These are phyloP conservation scores for Nematostella vectensis DNA, from an alignment of 92 coral and sea anemone genomes.

Conservation along the genomic window DNA sequence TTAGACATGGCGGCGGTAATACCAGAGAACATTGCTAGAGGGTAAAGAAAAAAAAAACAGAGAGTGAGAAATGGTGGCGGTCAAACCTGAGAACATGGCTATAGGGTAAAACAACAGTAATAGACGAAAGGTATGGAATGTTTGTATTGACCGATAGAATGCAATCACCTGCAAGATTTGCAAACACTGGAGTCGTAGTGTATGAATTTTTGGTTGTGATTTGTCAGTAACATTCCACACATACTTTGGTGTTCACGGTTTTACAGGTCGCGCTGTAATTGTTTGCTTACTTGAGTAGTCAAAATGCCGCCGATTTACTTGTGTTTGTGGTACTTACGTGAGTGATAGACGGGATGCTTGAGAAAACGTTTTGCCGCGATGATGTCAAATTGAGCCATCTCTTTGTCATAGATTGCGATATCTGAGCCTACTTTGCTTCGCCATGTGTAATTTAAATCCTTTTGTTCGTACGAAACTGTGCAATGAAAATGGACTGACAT, in stretches of 20 bases:
- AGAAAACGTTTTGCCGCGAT: slow-evolving; percentile 52
- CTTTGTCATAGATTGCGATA: slow-evolving; percentile 76
- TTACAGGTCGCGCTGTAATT: too few species aligned
- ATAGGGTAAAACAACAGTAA: too few species aligned
- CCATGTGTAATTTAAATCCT: slow-evolving; percentile 73
- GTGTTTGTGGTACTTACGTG: slow-evolving; percentile 59
- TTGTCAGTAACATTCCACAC: too few species aligned
- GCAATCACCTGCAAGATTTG: too few species aligned
- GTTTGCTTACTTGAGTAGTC: too few species aligned
- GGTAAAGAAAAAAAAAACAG: background rate
- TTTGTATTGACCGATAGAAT: too few species aligned
- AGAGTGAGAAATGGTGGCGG: slow-evolving; percentile 46
- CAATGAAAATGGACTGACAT: background rate
- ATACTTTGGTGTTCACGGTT: too few species aligned
- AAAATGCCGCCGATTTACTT: too few species aligned
- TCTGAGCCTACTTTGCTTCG: slow-evolving; percentile 39
- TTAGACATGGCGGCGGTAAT: slow-evolving; percentile 59
- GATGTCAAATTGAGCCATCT: slow-evolving; percentile 97
- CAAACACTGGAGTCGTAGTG: too few species aligned
- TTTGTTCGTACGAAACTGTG: slow-evolving; percentile 82
- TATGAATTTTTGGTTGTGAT: too few species aligned
- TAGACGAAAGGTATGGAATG: too few species aligned
- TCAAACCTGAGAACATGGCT: slow-evolving; percentile 68
- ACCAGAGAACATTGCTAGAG: slow-evolving; percentile 63
- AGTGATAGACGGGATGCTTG: slow-evolving; percentile 83